Evolutionary conservation across 37 sponge, comb jelly and placozoan species (phyloP).

Genomic region (Chondrilla cf. caribensis): DNA sequence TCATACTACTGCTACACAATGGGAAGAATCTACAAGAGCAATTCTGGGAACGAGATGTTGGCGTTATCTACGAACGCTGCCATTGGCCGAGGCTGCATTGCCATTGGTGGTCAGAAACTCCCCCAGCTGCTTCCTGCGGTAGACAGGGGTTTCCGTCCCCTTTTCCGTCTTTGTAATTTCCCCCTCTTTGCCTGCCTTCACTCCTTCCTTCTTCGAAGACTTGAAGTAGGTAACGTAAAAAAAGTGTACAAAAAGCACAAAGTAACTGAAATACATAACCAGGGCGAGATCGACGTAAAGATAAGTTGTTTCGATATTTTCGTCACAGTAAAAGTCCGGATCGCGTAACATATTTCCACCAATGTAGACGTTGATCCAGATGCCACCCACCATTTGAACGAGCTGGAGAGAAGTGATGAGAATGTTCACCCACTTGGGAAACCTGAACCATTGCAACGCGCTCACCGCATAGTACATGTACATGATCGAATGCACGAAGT

Average conservation of each 20-base stretch:
- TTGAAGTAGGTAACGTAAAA: slow-evolving; percentile 72
- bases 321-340: slow-evolving; percentile 57
- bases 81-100: too few species aligned
- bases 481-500: slow-evolving; percentile 90
- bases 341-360: slow-evolving; percentile 13
- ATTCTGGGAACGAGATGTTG: too few species aligned
- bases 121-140: too few species aligned
- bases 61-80: too few species aligned
- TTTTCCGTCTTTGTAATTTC: too few species aligned
- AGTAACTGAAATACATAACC: slow-evolving; percentile 83
- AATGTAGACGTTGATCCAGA: slow-evolving; percentile 33
- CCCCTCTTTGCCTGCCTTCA: too few species aligned
- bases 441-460: slow-evolving; percentile 51
- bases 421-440: slow-evolving; percentile 73
- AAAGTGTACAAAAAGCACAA: slow-evolving; percentile 80
- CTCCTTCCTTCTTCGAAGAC: too few species aligned
- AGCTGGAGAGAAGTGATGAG: slow-evolving; percentile 84
- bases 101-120: too few species aligned
- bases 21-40: too few species aligned
- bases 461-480: slow-evolving; percentile 85
- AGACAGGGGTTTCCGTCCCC: too few species aligned
- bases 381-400: slow-evolving; percentile 85
- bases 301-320: slow-evolving; percentile 24
- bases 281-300: slow-evolving; percentile 36
- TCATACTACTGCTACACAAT: too few species aligned